Conservation (phyloP, 2,888 invertebrate genomes). For the Loripinus fragilis region DNA sequence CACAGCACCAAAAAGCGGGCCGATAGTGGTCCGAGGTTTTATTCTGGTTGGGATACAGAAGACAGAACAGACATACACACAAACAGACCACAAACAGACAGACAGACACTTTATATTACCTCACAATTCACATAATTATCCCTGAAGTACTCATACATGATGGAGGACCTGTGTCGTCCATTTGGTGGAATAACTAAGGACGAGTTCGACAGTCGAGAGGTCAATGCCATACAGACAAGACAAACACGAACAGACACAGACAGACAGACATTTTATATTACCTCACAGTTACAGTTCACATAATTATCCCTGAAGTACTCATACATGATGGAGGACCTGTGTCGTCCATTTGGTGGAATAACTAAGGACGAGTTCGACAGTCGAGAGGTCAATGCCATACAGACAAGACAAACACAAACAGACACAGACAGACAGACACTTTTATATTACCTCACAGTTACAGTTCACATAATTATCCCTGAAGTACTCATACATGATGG, state of each 20-base stretch:
- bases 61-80: background rate
- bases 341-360: slow-evolving; percentile 21
- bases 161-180: slow-evolving; percentile 44
- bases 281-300: slow-evolving; percentile 26
- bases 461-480: slow-evolving; percentile 44
- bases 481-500: slow-evolving; percentile 52
- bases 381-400: no score
- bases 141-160: slow-evolving; percentile 51
- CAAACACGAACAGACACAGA: background rate
- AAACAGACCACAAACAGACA: background rate
- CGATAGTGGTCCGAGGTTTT: no score
- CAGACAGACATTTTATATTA: background rate
- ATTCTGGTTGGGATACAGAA: background rate
- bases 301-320: slow-evolving; percentile 52
- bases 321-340: slow-evolving; percentile 51
- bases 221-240: background rate
- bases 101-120: background rate
- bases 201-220: background rate
- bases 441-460: no score
- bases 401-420: background rate
- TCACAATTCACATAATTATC: slow-evolving; percentile 45
- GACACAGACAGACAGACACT: background rate
- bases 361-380: background rate
- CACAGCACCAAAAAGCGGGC: no score
- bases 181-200: background rate